Evolutionary conservation across 92 coral and sea anemone genomes (phyloP).

Genomic region (Parazoanthus darwini): DNA sequence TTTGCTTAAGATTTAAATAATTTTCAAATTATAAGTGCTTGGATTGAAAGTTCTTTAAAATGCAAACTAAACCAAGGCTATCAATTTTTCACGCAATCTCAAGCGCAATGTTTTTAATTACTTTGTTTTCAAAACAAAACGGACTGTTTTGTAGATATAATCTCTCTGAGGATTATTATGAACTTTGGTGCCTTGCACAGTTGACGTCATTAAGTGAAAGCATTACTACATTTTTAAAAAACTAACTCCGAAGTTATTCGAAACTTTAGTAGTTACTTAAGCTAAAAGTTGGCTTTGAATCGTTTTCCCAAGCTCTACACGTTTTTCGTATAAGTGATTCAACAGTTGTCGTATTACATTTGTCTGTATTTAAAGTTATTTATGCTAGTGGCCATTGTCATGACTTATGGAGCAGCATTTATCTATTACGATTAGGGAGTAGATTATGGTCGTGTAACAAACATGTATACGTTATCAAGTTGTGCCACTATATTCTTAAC

Average conservation of each 20-base stretch:
- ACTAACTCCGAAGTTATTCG: neutral
- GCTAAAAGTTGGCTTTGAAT: too few species aligned
- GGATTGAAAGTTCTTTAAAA: neutral
- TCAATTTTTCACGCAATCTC: neutral
- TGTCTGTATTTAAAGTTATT: too few species aligned
- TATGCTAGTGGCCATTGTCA: too few species aligned
- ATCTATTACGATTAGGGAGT: neutral
- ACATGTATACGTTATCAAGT: too few species aligned
- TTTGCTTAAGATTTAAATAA: too few species aligned
- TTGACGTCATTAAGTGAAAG: neutral
- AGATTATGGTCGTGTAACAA: neutral
- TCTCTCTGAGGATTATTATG: conserved; percentile 2
- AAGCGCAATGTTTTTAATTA: neutral
- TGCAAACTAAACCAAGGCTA: neutral
- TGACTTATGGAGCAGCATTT: neutral
- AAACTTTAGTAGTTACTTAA: too few species aligned
- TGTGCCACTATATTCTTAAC: neutral
- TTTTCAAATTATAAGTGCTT: too few species aligned
- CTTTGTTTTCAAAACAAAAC: conserved; percentile 26
- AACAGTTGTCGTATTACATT: too few species aligned
- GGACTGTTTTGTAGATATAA: neutral
- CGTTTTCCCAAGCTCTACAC: too few species aligned
- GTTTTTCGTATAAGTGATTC: too few species aligned
- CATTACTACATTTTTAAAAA: neutral
- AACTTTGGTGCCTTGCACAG: neutral